Evolutionary conservation across 2,888 invertebrate genomes (phyloP).

Genomic region (Dexiosoma caninum): DNA sequence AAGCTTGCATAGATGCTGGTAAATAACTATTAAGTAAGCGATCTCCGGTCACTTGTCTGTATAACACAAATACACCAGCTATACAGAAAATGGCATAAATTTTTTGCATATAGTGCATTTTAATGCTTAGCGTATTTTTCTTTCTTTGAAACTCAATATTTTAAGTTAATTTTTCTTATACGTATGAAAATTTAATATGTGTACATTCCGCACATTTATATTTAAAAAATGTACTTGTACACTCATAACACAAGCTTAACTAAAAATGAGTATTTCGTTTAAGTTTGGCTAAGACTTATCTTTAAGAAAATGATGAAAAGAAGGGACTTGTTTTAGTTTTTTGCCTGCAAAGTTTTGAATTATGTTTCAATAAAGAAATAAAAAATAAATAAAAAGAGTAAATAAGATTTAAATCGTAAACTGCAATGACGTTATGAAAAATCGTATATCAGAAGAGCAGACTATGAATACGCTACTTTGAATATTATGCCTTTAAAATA

Average conservation of each 20-base stretch:
- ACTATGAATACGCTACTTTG: conserved; percentile 18
- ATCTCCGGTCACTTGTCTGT: conserved; percentile 60
- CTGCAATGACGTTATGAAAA: conserved; percentile 3
- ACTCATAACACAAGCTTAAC: conserved; percentile 45
- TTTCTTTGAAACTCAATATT: neutral
- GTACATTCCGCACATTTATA: conserved; percentile 5
- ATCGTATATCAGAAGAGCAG: neutral
- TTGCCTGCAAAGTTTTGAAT: conserved; percentile 36
- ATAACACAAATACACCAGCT: neutral
- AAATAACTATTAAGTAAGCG: conserved; percentile 74
- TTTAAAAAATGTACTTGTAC: conserved; percentile 38
- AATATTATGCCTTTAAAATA: neutral
- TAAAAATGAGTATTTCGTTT: conserved; percentile 45
- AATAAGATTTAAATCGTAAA: conserved; percentile 14
- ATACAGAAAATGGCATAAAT: neutral
- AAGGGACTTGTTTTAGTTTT: conserved; percentile 25
- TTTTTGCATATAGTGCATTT: conserved; percentile 29
- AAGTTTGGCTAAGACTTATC: conserved; percentile 32
- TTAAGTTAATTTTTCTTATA: no score
- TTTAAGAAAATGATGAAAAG: conserved; percentile 14
- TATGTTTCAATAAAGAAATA: no score
- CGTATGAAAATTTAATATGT: conserved; percentile 25
- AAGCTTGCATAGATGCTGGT: conserved; percentile 77
- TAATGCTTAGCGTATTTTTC: neutral
- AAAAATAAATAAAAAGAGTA: conserved; percentile 34